A percentile compares a stretch with the other conserved stretches of the same genome.
Conservation (phyloP, 2,888 invertebrate genomes). For the Iphiclides podalirius region DNA sequence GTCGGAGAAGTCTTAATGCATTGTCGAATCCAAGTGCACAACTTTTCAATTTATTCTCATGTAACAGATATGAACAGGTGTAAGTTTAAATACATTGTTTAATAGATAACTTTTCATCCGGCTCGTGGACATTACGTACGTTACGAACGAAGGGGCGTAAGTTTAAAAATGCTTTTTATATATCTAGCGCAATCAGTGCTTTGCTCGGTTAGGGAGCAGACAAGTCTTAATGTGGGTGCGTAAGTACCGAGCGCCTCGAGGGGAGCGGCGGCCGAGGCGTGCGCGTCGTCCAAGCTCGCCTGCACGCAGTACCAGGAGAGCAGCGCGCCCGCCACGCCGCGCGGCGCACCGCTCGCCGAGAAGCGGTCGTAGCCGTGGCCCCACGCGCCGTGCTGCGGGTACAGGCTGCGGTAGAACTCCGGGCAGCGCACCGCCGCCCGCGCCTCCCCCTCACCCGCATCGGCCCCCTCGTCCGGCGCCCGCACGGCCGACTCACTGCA, state of each 20-base stretch:
- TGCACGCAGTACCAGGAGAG: constrained; percentile 60
- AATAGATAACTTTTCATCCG: too few relatives aligned
- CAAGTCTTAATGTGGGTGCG: too few relatives aligned
- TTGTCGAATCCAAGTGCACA: too few relatives aligned
- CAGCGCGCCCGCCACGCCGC: constrained; percentile 34
- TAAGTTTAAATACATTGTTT: too few relatives aligned
- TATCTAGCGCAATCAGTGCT: too few relatives aligned
- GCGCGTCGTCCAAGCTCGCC: constrained; percentile 43
- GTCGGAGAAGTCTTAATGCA: constrained; percentile 25
- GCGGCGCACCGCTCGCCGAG: constrained; percentile 42
- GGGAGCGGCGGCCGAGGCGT: constrained; percentile 24
- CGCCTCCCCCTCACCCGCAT: constrained; percentile 27
- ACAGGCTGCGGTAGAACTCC: constrained; percentile 63
- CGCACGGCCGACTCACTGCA: constrained; percentile 38
- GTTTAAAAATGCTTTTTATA: too few relatives aligned
- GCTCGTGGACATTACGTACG: too few relatives aligned
- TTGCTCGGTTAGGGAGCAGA: too few relatives aligned
- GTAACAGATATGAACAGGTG: too few relatives aligned
- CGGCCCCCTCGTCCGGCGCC: constrained; percentile 30
- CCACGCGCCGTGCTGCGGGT: constrained; percentile 39
- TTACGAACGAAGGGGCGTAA: too few relatives aligned
- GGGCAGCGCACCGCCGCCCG: constrained; percentile 41
- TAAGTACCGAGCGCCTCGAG: constrained; percentile 47
- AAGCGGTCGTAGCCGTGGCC: constrained; percentile 59
- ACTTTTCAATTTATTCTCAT: too few relatives aligned